phyloP scores from a whole-genome alignment of 2,113 vertebrate genomes.

The Silurus asotus region DNA sequence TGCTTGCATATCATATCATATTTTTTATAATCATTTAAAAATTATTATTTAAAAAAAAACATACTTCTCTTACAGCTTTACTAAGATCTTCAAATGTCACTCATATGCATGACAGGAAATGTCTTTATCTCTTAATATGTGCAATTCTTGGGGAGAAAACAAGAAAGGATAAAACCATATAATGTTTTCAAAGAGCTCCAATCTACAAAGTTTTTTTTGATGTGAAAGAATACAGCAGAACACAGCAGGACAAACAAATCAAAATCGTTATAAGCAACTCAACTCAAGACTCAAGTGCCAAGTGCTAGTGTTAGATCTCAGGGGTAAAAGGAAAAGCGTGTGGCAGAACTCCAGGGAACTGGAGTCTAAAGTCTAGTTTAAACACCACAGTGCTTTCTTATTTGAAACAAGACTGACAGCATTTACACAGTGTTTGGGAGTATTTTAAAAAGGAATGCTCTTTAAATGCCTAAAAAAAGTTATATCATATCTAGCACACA shows the following conservation, averaged over 20 bases:
- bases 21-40: neutral
- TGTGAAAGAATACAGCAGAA: neutral
- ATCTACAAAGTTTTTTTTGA: neutral
- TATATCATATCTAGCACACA: neutral
- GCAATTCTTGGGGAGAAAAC: neutral
- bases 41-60: neutral
- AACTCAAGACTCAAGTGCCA: neutral
- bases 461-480: neutral
- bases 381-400: neutral
- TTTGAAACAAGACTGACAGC: neutral
- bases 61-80: neutral
- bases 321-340: neutral
- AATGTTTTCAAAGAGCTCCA: neutral
- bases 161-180: neutral
- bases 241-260: slow-evolving; percentile 19
- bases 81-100: neutral
- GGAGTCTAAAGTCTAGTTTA: neutral
- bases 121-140: neutral
- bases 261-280: neutral
- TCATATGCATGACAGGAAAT: neutral
- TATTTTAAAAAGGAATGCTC: neutral
- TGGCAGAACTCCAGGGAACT: neutral
- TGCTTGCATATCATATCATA: neutral
- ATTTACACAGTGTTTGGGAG: neutral
- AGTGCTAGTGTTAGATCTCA: neutral